Conservation (phyloP, 2,888 invertebrate species). For the Mechanitis messenoides region DNA sequence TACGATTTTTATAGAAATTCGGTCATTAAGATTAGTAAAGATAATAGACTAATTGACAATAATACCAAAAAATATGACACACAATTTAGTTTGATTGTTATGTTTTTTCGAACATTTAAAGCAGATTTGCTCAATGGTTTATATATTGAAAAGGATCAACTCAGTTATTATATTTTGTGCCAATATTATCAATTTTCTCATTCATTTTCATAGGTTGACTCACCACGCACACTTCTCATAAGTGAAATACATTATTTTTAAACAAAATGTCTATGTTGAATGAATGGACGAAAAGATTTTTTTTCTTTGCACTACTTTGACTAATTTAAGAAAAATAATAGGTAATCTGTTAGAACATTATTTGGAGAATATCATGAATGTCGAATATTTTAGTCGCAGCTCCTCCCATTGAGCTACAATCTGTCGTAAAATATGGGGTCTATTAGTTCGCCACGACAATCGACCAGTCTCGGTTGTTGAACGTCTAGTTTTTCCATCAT, state of each 20-base stretch:
- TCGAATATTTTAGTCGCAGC: no score
- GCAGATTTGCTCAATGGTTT: slow-evolving; percentile 22
- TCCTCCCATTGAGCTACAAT: no score
- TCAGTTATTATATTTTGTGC: slow-evolving; percentile 40
- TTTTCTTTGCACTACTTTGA: no score
- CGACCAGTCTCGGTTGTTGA: no score
- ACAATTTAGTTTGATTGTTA: slow-evolving; percentile 49
- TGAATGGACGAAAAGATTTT: no score
- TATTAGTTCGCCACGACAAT: no score
- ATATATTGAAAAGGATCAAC: no score
- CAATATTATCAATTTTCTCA: slow-evolving; percentile 43
- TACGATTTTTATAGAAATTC: slow-evolving; percentile 40
- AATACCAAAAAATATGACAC: slow-evolving; percentile 52
- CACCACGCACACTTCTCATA: slow-evolving; percentile 49
- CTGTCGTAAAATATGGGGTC: no score
- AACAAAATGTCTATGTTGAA: slow-evolving; percentile 18
- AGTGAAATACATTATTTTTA: slow-evolving; percentile 34
- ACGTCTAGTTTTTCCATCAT: no score
- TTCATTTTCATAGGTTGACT: slow-evolving; percentile 40
- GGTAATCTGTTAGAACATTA: no score
- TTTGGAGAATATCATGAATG: no score
- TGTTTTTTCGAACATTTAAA: slow-evolving; percentile 18
- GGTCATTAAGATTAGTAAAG: slow-evolving; percentile 41
- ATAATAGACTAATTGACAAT: slow-evolving; percentile 47
- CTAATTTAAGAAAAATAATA: no score